These are phyloP conservation scores for Dasysyrphus tricinctus DNA, from an alignment of 2,888 invertebrate species.

Conservation along the genomic window DNA sequence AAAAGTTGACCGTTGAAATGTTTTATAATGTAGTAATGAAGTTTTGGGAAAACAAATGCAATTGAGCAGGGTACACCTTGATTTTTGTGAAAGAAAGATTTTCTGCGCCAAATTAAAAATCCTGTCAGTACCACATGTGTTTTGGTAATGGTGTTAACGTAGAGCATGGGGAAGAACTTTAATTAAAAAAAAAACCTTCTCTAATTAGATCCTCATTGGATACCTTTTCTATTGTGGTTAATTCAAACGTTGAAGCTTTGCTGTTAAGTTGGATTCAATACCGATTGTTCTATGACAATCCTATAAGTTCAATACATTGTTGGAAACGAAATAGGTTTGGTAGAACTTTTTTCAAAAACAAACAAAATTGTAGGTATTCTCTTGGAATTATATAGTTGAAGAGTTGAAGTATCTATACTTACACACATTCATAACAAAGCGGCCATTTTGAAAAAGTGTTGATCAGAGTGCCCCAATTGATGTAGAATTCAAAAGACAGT, in stretches of 20 bases:
- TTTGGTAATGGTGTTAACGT: not conserved
- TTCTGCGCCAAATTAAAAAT: not conserved
- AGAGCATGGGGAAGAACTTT: not conserved
- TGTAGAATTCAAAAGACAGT: too few relatives aligned
- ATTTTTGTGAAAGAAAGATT: not conserved
- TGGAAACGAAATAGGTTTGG: not conserved
- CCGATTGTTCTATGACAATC: not conserved
- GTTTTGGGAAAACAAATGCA: conserved; percentile 4
- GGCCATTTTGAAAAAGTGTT: too few relatives aligned
- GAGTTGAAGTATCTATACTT: too few relatives aligned
- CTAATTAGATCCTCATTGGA: conserved; percentile 8
- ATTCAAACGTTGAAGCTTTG: not conserved
- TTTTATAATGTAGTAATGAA: conserved; percentile 16
- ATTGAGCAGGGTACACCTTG: not conserved
- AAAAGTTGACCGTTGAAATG: conserved; percentile 26
- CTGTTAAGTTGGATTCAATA: not conserved
- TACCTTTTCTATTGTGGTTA: not conserved
- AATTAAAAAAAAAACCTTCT: not conserved
- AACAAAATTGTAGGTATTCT: too few relatives aligned
- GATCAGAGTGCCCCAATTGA: too few relatives aligned
- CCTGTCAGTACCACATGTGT: conserved; percentile 1
- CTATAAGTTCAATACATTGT: not conserved
- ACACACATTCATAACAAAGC: too few relatives aligned
- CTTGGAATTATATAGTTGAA: too few relatives aligned
- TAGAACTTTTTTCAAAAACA: not conserved